Base-by-base conservation (phyloP, 1,140 invertebrate species). In the Drosophila miranda region DNA sequence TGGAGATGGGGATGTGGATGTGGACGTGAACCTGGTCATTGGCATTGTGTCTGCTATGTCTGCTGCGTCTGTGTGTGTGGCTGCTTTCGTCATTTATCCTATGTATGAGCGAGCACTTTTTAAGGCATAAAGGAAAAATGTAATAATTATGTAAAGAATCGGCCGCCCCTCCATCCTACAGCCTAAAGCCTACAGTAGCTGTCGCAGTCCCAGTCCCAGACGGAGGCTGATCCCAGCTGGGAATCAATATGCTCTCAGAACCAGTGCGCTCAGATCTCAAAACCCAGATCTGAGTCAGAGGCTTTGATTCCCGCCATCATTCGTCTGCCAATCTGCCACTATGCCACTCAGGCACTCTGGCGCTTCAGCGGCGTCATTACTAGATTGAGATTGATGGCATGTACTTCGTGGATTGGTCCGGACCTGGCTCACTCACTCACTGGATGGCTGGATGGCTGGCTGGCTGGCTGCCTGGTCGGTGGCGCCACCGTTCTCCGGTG, bases 101-200 rank as follows among this genome's bases (percentile, higher is more conserved):
- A 64, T 64, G 60, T 76, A 84, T 86, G 81, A 86, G 50, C 64
- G 60, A 78, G 81, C 81, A 87, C 61, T 71, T 86, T 82, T 84
- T 74, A 26, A 26, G 11, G 19, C 16, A 74, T 28, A 74, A 62
- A 55, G 69, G 49, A 83, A 75, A 38, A 86, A 80, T 57, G 73
- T 84, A 80, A 84, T 84, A 86, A 86, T 86, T 84, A 84, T 83
- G 76, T 79, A 83, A 84, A 86, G 73, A 82, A 78, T 78, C 75
- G 55, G 11, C 45, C 63, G 53, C 38, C 68, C 23, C 42, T 30
- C 48, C 9, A 41, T 16, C 7, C 6, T 7, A 5, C 5, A 26
- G 4, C 23, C 23, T 26, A 26, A 3, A 26, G 4, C 23, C 4
- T 26, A 26, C 23, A 6, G 23, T 26, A 26, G 23, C 14, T 23